Conservation (phyloP, 2,888 invertebrate genomes). For the Hyalella azteca region DNA sequence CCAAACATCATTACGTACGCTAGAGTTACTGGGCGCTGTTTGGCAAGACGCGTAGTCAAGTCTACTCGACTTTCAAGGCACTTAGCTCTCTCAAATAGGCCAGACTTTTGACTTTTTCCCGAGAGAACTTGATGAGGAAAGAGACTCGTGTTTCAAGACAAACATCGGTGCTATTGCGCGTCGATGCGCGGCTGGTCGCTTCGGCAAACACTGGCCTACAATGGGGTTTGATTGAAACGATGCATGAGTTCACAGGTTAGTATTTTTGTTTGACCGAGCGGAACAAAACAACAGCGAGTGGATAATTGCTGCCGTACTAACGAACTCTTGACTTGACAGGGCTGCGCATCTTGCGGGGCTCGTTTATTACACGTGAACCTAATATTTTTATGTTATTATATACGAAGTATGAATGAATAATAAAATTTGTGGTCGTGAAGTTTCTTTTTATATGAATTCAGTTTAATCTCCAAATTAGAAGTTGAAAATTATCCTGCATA, state of each 20-base stretch:
- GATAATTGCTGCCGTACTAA: conserved; percentile 15
- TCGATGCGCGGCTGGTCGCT: not conserved
- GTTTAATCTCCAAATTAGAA: too few species aligned
- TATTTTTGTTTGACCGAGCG: conserved; percentile 6
- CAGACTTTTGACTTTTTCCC: conserved; percentile 32
- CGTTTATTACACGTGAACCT: too few species aligned
- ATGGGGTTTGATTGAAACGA: conserved; percentile 5
- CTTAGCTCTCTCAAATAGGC: conserved; percentile 18
- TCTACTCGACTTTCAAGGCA: conserved; percentile 35
- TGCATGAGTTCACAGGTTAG: conserved; percentile 5
- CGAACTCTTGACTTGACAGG: not conserved
- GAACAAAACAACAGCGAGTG: conserved; percentile 25
- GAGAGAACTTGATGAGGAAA: conserved; percentile 33
- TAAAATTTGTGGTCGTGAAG: too few species aligned
- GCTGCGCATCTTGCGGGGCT: not conserved
- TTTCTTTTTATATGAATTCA: too few species aligned
- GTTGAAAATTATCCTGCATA: too few species aligned
- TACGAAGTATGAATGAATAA: too few species aligned
- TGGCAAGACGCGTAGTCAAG: conserved; percentile 1
- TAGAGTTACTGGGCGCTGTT: conserved; percentile 24
- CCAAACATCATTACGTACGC: conserved; percentile 28
- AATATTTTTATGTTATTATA: too few species aligned
- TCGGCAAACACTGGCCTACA: conserved; percentile 1
- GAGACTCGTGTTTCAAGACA: conserved; percentile 23
- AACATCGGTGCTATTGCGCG: not conserved